These are phyloP conservation scores for Thryonomys swinderianus DNA, from an alignment of 2,113 vertebrate genomes.

Conservation along the genomic window DNA sequence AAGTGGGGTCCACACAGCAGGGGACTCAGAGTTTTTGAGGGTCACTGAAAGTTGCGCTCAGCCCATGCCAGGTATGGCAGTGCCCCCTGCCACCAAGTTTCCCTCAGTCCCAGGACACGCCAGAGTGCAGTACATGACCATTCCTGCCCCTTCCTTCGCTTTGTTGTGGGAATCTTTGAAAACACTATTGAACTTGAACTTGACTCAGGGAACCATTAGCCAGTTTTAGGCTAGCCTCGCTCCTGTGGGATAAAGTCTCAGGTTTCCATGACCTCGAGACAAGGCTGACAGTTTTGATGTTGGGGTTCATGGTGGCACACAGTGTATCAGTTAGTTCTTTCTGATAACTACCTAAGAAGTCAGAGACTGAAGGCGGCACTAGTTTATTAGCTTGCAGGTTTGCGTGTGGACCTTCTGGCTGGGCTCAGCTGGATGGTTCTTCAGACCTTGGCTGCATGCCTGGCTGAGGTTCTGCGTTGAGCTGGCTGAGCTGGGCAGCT, in stretches of 20 bases:
- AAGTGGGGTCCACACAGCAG: not conserved
- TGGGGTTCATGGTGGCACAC: not conserved
- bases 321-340: not conserved
- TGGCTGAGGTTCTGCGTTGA: not conserved
- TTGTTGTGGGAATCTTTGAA: not conserved
- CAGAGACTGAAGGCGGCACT: not conserved
- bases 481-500: not conserved
- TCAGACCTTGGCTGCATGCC: not conserved
- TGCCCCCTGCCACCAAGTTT: too few species aligned
- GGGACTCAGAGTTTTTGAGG: not conserved
- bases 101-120: not conserved
- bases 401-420: not conserved
- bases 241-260: not conserved
- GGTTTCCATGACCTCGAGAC: not conserved
- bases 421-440: not conserved
- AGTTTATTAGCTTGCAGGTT: not conserved
- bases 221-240: not conserved
- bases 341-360: not conserved
- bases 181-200: not conserved
- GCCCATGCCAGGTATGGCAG: too few species aligned
- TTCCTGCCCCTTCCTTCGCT: not conserved
- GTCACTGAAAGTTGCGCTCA: not conserved
- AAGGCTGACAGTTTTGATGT: not conserved
- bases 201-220: not conserved
- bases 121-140: not conserved